Evolutionary conservation across 1,140 invertebrate species (phyloP).

Genomic region (Lepidurus apus): DNA sequence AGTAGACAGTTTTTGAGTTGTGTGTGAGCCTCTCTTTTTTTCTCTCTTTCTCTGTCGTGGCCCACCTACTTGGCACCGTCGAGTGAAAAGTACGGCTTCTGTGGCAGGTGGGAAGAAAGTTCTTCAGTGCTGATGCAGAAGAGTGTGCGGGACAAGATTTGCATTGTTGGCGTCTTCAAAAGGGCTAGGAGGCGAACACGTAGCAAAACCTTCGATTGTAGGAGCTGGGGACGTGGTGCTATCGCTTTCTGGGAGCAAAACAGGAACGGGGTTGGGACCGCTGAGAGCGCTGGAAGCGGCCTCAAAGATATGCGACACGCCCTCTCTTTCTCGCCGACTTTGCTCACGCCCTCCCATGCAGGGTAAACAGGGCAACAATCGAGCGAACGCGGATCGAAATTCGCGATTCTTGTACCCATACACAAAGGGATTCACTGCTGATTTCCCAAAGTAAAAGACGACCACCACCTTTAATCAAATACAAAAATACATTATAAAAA

Average conservation of each 20-base stretch:
- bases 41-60: not conserved
- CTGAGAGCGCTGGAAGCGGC: not conserved
- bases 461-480: conserved; percentile 33
- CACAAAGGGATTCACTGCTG: conserved; percentile 39
- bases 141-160: not conserved
- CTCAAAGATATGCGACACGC: not conserved
- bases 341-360: not conserved
- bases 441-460: conserved; percentile 40
- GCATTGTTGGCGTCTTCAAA: not conserved
- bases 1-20: conserved; percentile 1
- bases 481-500: not conserved
- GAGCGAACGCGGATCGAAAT: conserved; percentile 37
- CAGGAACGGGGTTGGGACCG: not conserved
- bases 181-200: not conserved
- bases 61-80: conserved; percentile 15
- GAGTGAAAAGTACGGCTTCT: not conserved
- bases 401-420: conserved; percentile 41
- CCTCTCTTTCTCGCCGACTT: not conserved
- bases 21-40: not conserved
- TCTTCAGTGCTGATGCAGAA: not conserved
- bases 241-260: not conserved
- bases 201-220: not conserved
- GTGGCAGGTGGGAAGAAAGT: conserved; percentile 17
- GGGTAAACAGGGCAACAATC: conserved; percentile 20
- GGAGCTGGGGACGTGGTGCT: not conserved